These are phyloP conservation scores for Rousettus leschenaultii DNA, from an alignment of 2,113 vertebrate genomes.

Conservation along the genomic window DNA sequence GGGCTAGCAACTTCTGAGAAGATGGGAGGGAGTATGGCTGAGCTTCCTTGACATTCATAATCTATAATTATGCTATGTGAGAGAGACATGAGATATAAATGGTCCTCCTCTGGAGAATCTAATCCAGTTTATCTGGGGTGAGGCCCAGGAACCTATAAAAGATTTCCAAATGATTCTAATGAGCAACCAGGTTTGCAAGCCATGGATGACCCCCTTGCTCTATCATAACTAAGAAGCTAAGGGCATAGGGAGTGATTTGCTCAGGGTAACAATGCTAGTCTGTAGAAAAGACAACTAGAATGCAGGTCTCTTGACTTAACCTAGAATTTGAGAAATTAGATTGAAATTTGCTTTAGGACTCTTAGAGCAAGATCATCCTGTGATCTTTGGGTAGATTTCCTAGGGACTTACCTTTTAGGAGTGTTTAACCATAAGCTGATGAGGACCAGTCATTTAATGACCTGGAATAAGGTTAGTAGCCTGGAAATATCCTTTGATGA, in stretches of 20 bases:
- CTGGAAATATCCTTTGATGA: background rate
- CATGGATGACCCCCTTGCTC: background rate
- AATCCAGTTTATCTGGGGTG: background rate
- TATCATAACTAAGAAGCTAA: background rate
- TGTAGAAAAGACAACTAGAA: background rate
- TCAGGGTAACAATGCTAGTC: background rate
- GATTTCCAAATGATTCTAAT: background rate
- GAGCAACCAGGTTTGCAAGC: background rate
- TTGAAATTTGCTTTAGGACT: constrained; percentile 12
- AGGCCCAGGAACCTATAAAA: background rate
- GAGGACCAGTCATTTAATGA: background rate
- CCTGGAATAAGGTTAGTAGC: background rate
- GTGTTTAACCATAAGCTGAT: background rate
- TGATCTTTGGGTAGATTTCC: background rate
- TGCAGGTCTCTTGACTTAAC: background rate
- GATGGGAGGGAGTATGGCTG: background rate
- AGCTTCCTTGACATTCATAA: background rate
- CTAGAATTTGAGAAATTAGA: background rate
- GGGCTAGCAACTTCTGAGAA: background rate
- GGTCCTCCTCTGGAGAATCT: background rate
- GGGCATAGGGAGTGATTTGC: background rate
- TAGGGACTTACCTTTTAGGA: background rate
- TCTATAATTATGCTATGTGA: background rate
- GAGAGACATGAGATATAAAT: background rate
- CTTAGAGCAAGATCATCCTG: background rate